phyloP scores from a whole-genome alignment of 2,888 invertebrate genomes.

The Synergus japonicus region DNA sequence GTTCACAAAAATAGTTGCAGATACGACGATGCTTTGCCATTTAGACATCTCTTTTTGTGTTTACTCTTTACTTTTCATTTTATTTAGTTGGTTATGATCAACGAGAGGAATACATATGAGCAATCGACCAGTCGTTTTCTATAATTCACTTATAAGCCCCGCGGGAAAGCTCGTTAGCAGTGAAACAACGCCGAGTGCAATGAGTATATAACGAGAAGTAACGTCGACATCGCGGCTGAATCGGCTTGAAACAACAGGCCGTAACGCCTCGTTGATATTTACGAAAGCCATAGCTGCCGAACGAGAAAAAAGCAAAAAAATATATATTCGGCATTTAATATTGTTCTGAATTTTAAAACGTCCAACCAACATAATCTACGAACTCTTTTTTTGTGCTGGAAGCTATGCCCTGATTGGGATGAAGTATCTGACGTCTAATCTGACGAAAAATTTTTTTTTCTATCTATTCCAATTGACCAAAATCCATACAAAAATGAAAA shows the following conservation, averaged over 20 bases:
- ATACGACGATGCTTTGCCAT: not conserved
- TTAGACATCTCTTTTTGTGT: not conserved
- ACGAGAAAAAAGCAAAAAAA: constrained; percentile 2
- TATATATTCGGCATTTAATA: constrained; percentile 31
- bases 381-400: constrained; percentile 12
- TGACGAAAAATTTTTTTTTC: no score
- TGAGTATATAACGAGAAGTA: constrained; percentile 55
- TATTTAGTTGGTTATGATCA: constrained; percentile 5
- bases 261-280: constrained; percentile 35
- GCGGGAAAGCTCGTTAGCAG: constrained; percentile 51
- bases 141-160: constrained; percentile 56
- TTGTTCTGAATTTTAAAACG: constrained; percentile 35
- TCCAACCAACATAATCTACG: not conserved
- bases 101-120: constrained; percentile 20
- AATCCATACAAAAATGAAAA: no score
- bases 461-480: no score
- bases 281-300: constrained; percentile 12
- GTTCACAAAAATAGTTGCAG: not conserved
- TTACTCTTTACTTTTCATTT: constrained; percentile 3
- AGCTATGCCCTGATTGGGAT: not conserved
- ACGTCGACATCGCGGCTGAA: constrained; percentile 51
- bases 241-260: constrained; percentile 42
- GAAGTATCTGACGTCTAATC: no score
- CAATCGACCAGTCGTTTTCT: constrained; percentile 47
- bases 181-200: constrained; percentile 51